A percentile compares a stretch with the other conserved stretches of the same genome.
phyloP scores from a whole-genome alignment of 2,113 vertebrate genomes.

The Lepisosteus osseus region DNA sequence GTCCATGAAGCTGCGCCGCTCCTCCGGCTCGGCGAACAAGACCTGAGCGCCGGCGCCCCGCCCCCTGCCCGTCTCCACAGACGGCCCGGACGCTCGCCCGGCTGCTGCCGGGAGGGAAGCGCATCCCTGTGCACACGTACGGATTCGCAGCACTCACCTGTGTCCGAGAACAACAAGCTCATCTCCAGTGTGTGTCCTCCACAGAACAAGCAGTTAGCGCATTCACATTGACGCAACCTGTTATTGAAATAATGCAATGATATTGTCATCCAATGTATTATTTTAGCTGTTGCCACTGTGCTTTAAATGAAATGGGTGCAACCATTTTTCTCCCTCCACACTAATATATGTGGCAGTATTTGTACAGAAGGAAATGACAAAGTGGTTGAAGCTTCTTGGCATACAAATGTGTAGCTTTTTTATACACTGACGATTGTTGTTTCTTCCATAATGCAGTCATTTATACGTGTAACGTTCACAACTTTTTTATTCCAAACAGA shows the following conservation, averaged over 20 bases:
- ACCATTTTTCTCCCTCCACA: background rate
- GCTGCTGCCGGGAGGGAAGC: background rate
- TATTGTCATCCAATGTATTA: constrained; percentile 17
- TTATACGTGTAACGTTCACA: constrained; percentile 16
- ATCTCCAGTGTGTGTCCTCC: constrained; percentile 13
- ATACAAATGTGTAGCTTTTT: background rate
- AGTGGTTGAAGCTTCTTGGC: constrained; percentile 9
- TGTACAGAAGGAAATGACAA: constrained; percentile 7
- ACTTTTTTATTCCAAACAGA: background rate
- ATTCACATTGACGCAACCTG: constrained; percentile 6
- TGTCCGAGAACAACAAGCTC: constrained; percentile 10
- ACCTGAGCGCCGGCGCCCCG: constrained; percentile 60
- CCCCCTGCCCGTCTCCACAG: background rate
- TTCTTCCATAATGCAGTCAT: constrained; percentile 15
- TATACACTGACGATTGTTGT: background rate
- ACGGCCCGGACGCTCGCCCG: background rate
- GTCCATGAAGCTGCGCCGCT: constrained; percentile 97
- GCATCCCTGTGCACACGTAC: constrained; percentile 4
- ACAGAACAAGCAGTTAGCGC: constrained; percentile 13
- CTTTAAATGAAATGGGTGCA: background rate
- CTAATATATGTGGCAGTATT: constrained; percentile 4
- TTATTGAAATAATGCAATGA: constrained; percentile 14
- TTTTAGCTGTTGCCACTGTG: constrained; percentile 21
- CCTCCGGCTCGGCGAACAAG: constrained; percentile 96
- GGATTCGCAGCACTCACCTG: constrained; percentile 10